A percentile compares a stretch with the other conserved stretches of the same genome.
phyloP scores from a whole-genome alignment of 2,797 vertebrate species.

The Alca torda region DNA sequence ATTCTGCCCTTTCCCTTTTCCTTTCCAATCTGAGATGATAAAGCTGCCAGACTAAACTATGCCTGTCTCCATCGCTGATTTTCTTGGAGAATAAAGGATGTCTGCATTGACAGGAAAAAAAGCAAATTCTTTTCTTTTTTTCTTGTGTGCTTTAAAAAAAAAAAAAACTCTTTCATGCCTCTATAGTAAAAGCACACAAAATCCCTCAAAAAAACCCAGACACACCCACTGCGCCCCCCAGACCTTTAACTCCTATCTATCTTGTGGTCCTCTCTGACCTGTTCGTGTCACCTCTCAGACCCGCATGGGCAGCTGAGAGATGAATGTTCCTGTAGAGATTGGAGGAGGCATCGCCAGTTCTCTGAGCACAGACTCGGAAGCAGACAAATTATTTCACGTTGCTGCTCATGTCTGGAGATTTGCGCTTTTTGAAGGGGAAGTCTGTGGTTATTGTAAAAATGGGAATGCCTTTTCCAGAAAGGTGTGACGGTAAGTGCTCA shows the following conservation, averaged over 20 bases:
- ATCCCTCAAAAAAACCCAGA: background rate
- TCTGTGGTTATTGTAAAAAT: background rate
- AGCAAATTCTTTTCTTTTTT: background rate
- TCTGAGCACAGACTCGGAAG: background rate
- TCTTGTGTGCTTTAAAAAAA: background rate
- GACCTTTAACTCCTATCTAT: too few species aligned
- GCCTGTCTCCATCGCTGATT: constrained; percentile 14
- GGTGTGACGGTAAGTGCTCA: rapidly evolving
- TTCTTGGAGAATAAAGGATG: background rate
- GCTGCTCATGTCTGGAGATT: background rate
- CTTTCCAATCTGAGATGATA: background rate
- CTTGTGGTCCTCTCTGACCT: background rate
- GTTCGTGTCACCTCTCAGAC: background rate
- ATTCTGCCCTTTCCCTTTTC: background rate
- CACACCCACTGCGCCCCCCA: background rate
- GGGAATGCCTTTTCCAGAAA: background rate
- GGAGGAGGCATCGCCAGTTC: background rate
- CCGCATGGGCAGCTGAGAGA: background rate
- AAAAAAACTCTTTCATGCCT: rapidly evolving
- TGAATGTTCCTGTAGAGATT: rapidly evolving
- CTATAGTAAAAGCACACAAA: background rate
- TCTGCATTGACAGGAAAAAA: background rate
- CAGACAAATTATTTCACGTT: background rate
- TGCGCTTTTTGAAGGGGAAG: background rate
- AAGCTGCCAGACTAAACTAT: background rate